These are phyloP conservation scores for Ranitomeya variabilis DNA, from an alignment of 2,113 vertebrate genomes.

Conservation along the genomic window DNA sequence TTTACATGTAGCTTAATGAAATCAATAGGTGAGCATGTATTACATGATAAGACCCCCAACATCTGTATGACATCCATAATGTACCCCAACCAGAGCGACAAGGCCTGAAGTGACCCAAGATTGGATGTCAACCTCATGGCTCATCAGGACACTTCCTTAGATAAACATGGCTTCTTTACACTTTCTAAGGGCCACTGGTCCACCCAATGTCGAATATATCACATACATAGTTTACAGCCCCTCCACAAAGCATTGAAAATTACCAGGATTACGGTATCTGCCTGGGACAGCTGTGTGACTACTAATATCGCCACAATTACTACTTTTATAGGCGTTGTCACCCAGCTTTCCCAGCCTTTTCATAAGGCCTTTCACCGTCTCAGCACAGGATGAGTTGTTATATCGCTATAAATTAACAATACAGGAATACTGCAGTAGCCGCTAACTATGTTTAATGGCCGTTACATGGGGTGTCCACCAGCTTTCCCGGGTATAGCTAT, in stretches of 20 bases:
- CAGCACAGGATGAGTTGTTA: too few species aligned
- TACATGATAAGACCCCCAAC: neutral
- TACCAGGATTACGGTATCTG: neutral
- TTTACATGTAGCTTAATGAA: neutral
- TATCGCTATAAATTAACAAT: too few species aligned
- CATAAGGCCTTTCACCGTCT: too few species aligned
- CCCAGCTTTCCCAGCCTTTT: neutral
- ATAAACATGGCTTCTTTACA: slow-evolving; percentile 12
- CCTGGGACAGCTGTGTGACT: too few species aligned
- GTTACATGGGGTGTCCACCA: too few species aligned
- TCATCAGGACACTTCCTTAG: slow-evolving; percentile 11
- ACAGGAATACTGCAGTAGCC: too few species aligned
- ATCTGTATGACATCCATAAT: neutral
- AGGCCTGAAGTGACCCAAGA: neutral
- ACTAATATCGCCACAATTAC: neutral
- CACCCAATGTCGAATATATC: neutral
- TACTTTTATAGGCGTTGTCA: neutral
- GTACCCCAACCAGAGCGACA: neutral
- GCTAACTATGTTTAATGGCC: too few species aligned
- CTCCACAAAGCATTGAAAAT: neutral
- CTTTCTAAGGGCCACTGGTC: neutral
- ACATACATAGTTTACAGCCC: neutral
- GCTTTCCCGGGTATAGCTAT: too few species aligned
- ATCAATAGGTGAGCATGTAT: neutral
- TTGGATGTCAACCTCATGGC: neutral